Percentiles rank a stretch among this genome's conserved stretches.
These are phyloP conservation scores for Eugnorisma glareosa DNA, from an alignment of 2,888 invertebrate genomes.

Conservation along the genomic window DNA sequence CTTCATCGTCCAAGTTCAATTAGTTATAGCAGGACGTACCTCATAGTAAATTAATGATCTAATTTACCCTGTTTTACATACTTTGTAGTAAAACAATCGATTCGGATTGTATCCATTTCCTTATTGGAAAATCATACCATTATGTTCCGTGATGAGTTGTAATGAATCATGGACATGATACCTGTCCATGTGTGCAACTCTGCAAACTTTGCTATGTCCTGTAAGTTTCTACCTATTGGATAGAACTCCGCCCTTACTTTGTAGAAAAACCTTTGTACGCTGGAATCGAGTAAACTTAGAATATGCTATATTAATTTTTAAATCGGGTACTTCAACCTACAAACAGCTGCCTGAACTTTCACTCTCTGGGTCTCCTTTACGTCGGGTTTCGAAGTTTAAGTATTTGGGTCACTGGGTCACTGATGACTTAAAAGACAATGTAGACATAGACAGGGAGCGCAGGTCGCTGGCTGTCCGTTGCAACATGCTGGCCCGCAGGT, in stretches of 20 bases:
- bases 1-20: constrained; percentile 3
- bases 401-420: too few species aligned
- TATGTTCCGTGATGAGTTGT: neutral
- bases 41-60: neutral
- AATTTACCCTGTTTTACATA: neutral
- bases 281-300: neutral
- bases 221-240: neutral
- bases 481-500: too few species aligned
- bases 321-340: too few species aligned
- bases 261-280: neutral
- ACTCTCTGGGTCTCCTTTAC: too few species aligned
- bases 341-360: too few species aligned
- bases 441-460: too few species aligned
- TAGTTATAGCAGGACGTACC: neutral
- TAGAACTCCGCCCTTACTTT: neutral
- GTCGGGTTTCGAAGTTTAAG: too few species aligned
- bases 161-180: neutral
- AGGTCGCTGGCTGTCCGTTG: too few species aligned
- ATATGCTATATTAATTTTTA: neutral
- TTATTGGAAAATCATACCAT: neutral
- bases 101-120: neutral
- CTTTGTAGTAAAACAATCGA: neutral
- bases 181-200: neutral
- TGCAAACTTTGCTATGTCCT: neutral
- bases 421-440: too few species aligned